Percentiles rank a stretch among this genome's conserved stretches.
Evolutionary conservation across 2,888 invertebrate genomes (phyloP).

Genomic region (Acanthoscelides obtectus): DNA sequence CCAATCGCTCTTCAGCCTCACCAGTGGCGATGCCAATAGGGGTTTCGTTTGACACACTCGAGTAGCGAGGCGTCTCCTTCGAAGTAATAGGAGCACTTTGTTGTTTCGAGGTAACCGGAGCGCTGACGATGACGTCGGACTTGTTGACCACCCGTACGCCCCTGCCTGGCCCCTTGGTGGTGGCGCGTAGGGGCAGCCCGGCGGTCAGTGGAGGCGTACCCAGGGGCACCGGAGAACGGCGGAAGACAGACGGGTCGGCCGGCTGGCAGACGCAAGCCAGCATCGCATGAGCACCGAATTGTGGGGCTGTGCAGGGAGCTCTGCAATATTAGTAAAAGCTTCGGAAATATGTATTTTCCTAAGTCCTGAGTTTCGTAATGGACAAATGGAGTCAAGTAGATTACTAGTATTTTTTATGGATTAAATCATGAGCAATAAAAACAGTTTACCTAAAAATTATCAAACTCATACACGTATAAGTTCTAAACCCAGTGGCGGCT

Average conservation of each 20-base stretch:
- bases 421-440: no score
- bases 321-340: not conserved
- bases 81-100: not conserved
- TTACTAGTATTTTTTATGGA: no score
- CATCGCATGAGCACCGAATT: constrained; percentile 43
- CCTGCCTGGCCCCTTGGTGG: constrained; percentile 35
- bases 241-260: constrained; percentile 54
- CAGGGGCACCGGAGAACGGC: constrained; percentile 52
- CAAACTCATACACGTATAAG: no score
- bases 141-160: constrained; percentile 18
- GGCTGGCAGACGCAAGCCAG: constrained; percentile 66
- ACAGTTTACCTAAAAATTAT: no score
- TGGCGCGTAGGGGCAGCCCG: constrained; percentile 25
- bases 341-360: no score
- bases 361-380: no score
- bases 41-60: not conserved
- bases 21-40: not conserved
- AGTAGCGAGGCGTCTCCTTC: constrained; percentile 18
- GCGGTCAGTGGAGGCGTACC: constrained; percentile 45
- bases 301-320: not conserved
- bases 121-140: not conserved
- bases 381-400: no score
- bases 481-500: no score
- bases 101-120: not conserved
- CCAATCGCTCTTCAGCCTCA: not conserved